Base-by-base conservation (phyloP, 2,888 invertebrate species). In the Chrysodeixis includens region DNA sequence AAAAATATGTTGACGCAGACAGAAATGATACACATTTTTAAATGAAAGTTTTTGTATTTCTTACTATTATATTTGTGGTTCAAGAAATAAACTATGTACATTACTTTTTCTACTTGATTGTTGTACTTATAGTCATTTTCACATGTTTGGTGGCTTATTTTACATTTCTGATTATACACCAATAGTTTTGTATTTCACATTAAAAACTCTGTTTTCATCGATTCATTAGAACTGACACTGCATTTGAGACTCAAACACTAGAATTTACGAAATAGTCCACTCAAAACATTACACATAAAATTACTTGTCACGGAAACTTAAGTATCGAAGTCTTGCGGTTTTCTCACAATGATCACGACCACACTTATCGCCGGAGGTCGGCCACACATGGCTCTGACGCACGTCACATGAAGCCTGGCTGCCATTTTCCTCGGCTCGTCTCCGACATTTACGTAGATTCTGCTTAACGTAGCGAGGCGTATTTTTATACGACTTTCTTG, bases 401-500 rank as follows among this genome's bases (percentile, higher is more conserved):
- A 83, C 76, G 82, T 83, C 76, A 78, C 66, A 74, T 71, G 79
- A 71, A 74, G 76, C 77, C 75, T 78, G 79, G 81, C 81, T 76
- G 80, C 83, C 87, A 81, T 76, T 81, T 83, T 81, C 83, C 73
- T 74, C 79, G 71, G 78, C 76, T 68, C 69, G 79, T 82, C 81
- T 83, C 77, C 80, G 82, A 81, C 86, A 86, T 88, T 89, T 88
- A 83, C 90, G 90, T 86, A 88, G 32, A 53, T 78, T 85, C 83
- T 83, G 81, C 81, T 76, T 84, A 84, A 85, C 86, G 83, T 80
- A 87, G 83, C 83, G 84, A 84, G 85, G 82, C 87, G 85, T 93
- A 93, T 93, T 92, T 93, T 92, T 89, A 86, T 87, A 87, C 86
- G 88, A 86, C 89, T 89, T 78, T 79, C 71, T 85, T 84, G 82